Percentiles rank a stretch among this genome's conserved stretches.
Conservation (phyloP, 1,140 invertebrate genomes). For the Oedothorax gibbosus region DNA sequence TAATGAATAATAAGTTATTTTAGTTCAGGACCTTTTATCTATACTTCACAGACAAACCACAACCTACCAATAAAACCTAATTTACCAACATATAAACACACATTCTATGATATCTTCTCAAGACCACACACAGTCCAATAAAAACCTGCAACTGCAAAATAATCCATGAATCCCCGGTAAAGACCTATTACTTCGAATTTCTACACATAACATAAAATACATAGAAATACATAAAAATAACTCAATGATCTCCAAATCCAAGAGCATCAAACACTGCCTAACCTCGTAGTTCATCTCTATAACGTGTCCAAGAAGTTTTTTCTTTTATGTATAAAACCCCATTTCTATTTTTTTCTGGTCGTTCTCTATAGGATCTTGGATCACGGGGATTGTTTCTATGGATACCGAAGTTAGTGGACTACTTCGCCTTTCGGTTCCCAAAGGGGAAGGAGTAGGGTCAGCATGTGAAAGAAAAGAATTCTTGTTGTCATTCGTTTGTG, state of each 20-base stretch:
- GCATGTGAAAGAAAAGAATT: too few relatives aligned
- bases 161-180: background rate
- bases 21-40: too few relatives aligned
- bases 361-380: background rate
- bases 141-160: background rate
- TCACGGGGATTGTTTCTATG: conserved; percentile 4
- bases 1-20: too few relatives aligned
- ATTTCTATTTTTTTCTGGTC: background rate
- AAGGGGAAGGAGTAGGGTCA: background rate
- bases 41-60: too few relatives aligned
- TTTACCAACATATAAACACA: too few relatives aligned
- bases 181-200: background rate
- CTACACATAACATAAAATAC: background rate
- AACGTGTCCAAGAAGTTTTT: conserved; percentile 1
- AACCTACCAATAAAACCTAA: too few relatives aligned
- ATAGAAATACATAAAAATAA: background rate
- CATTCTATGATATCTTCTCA: too few relatives aligned
- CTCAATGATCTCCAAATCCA: background rate
- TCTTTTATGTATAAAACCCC: conserved; percentile 19
- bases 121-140: background rate
- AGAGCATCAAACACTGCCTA: background rate
- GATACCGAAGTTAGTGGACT: conserved; percentile 8
- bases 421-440: background rate
- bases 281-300: background rate
- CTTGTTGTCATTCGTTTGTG: too few relatives aligned